A percentile compares a stretch with the other conserved stretches of the same genome.
phyloP scores from a whole-genome alignment of 1,140 invertebrate species.

The Anthonomus grandis region DNA sequence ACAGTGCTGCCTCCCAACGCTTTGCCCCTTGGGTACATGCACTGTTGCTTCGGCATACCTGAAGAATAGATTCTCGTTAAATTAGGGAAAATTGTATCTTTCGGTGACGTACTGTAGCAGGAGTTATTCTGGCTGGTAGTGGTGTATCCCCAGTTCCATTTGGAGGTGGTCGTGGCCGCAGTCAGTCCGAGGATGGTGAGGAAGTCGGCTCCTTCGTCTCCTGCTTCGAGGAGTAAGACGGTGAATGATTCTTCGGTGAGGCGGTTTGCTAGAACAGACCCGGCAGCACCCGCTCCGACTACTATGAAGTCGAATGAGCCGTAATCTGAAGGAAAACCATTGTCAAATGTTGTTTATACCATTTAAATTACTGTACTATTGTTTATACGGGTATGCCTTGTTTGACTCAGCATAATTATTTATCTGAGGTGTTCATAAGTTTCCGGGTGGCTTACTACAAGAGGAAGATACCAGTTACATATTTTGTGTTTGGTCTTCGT shows the following conservation, averaged over 20 bases:
- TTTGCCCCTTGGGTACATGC: conserved; percentile 60
- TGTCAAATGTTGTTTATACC: too few relatives aligned
- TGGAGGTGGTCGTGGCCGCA: conserved; percentile 15
- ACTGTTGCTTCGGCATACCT: conserved; percentile 45
- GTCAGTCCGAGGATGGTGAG: conserved; percentile 30
- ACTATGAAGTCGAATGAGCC: conserved; percentile 37
- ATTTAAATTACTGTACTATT: too few relatives aligned
- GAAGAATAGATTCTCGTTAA: conserved; percentile 50
- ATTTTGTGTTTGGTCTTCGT: too few relatives aligned
- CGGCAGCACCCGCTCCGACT: conserved; percentile 35
- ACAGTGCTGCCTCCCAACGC: conserved; percentile 70
- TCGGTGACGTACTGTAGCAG: conserved; percentile 28
- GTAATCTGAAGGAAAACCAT: conserved; percentile 27
- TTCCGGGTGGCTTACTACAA: too few relatives aligned
- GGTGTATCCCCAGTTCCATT: conserved; percentile 65
- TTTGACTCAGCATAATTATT: too few relatives aligned
- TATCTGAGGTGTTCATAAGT: too few relatives aligned
- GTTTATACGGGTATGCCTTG: too few relatives aligned
- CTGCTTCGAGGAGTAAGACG: conserved; percentile 35
- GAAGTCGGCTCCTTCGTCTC: conserved; percentile 37
- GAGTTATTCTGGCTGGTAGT: conserved; percentile 47
- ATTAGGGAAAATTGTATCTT: too few relatives aligned
- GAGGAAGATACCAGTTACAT: too few relatives aligned
- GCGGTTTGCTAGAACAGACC: conserved; percentile 31
- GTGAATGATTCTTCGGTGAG: conserved; percentile 28